Evolutionary conservation across 2,113 vertebrate genomes (phyloP).

Genomic region (Gymnorhina tibicen): DNA sequence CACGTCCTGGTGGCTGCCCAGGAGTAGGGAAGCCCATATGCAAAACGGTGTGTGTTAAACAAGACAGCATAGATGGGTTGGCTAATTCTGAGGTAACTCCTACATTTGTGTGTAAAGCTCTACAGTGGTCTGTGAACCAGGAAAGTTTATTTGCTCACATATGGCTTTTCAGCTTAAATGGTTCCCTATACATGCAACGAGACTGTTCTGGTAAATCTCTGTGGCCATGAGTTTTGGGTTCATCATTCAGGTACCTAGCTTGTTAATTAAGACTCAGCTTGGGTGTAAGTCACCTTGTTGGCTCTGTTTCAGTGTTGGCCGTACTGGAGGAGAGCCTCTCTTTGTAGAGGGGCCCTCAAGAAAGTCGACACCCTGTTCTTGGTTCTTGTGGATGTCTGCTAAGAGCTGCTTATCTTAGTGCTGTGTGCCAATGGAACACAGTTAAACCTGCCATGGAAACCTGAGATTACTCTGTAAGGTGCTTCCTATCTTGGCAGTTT

Average conservation of each 20-base stretch:
- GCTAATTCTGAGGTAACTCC: neutral
- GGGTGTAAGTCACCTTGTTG: neutral
- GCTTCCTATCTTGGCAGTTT: neutral
- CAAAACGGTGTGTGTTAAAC: rapidly evolving
- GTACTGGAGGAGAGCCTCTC: neutral
- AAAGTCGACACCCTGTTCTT: neutral
- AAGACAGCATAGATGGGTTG: neutral
- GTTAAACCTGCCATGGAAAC: neutral
- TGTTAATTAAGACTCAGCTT: neutral
- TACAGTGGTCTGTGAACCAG: neutral
- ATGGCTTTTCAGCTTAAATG: neutral
- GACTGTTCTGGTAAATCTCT: neutral
- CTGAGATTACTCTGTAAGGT: neutral
- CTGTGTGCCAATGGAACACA: neutral
- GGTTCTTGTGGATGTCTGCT: neutral
- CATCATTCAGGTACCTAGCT: neutral
- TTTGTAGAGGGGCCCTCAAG: neutral
- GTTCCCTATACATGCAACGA: neutral
- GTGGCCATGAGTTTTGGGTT: neutral
- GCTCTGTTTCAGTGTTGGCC: neutral
- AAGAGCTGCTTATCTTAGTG: neutral
- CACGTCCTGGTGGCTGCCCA: neutral
- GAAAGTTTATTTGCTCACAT: neutral
- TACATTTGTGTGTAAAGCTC: neutral
- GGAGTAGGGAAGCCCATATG: rapidly evolving